Conservation (phyloP, 2,888 invertebrate species). For the Nyleta sp. region DNA sequence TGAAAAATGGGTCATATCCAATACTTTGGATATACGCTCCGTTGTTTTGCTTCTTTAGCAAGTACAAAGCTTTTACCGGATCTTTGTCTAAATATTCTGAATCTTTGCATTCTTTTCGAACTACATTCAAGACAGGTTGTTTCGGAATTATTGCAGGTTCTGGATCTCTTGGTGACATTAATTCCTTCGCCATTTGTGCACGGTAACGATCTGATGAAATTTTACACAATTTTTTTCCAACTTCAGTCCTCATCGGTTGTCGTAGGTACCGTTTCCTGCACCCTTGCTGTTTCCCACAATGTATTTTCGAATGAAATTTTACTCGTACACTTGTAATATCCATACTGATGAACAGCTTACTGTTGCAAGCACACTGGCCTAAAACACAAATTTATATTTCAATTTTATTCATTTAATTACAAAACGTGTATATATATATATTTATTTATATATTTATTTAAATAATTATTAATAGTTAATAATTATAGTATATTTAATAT, state of each 20-base stretch:
- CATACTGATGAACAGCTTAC: too few species aligned
- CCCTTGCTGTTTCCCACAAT: neutral
- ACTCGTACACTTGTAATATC: too few species aligned
- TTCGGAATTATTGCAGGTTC: constrained; percentile 19
- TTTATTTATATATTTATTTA: too few species aligned
- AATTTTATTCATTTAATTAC: too few species aligned
- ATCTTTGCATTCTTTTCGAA: constrained; percentile 1
- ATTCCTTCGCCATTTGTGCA: neutral
- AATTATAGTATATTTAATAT: too few species aligned
- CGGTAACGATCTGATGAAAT: constrained; percentile 59
- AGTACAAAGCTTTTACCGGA: constrained; percentile 28
- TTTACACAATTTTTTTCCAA: constrained; percentile 18
- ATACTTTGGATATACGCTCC: constrained; percentile 39
- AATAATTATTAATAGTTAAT: too few species aligned
- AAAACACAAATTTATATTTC: too few species aligned
- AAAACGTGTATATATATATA: too few species aligned
- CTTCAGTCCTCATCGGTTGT: neutral
- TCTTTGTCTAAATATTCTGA: constrained; percentile 37
- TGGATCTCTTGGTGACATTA: constrained; percentile 30
- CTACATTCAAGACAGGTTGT: constrained; percentile 1
- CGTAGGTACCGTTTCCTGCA: constrained; percentile 27
- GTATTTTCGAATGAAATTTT: too few species aligned
- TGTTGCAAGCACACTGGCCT: too few species aligned
- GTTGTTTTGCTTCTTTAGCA: constrained; percentile 12
- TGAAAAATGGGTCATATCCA: constrained; percentile 55